Conservation (phyloP, 2,113 vertebrate genomes). For the Acanthisitta chloris region DNA sequence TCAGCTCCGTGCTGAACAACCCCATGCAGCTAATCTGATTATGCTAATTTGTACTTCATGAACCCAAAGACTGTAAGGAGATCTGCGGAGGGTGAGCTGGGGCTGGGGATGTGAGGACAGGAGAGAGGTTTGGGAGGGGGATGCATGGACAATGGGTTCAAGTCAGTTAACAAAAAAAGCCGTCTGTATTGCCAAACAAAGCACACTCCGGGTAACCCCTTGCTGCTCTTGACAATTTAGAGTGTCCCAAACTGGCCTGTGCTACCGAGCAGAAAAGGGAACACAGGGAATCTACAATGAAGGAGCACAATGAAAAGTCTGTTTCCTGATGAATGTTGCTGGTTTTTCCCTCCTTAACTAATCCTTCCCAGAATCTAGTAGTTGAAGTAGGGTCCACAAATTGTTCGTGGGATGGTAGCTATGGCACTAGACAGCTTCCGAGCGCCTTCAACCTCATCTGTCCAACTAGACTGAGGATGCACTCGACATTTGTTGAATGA, state of each 20-base stretch:
- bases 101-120: slow-evolving; percentile 29
- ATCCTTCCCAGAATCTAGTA: slow-evolving; percentile 1
- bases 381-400: neutral
- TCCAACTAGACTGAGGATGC: neutral
- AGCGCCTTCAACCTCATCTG: neutral
- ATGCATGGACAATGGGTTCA: slow-evolving; percentile 42
- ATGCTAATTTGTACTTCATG: slow-evolving; percentile 98
- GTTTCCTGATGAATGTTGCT: slow-evolving; percentile 6
- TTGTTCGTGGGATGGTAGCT: neutral
- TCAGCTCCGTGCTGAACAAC: slow-evolving; percentile 73
- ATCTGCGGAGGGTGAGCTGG: slow-evolving; percentile 50
- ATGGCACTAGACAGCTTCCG: neutral
- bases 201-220: slow-evolving; percentile 64
- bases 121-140: neutral
- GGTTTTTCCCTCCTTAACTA: neutral
- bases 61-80: slow-evolving; percentile 86
- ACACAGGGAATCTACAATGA: neutral
- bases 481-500: neutral
- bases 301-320: slow-evolving; percentile 2
- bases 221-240: slow-evolving; percentile 68
- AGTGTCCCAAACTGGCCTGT: slow-evolving; percentile 53
- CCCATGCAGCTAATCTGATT: slow-evolving; percentile 93
- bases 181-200: slow-evolving; percentile 67
- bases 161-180: slow-evolving; percentile 70
- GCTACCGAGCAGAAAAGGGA: slow-evolving; percentile 16